A percentile compares a stretch with the other conserved stretches of the same genome.
Conservation (phyloP, 2,797 vertebrate genomes). For the Podarcis siculus region DNA sequence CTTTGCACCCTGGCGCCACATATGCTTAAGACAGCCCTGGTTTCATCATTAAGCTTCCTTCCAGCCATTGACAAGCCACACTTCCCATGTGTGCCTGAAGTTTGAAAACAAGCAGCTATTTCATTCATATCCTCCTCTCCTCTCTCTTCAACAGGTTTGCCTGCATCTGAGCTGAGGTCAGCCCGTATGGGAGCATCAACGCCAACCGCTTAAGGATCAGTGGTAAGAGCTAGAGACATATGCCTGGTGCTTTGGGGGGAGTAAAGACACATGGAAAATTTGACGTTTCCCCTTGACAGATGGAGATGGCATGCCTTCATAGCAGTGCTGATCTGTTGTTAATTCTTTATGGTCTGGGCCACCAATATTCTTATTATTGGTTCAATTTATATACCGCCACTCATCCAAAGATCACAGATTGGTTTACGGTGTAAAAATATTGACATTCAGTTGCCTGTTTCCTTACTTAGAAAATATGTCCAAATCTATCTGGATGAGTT, state of each 20-base stretch:
- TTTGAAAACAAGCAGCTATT: constrained; percentile 72
- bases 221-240: constrained; percentile 75
- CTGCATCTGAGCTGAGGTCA: constrained; percentile 64
- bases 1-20: too few relatives aligned
- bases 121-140: constrained; percentile 73
- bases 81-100: constrained; percentile 52
- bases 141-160: constrained; percentile 78
- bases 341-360: constrained; percentile 8
- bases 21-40: too few relatives aligned
- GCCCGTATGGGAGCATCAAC: constrained; percentile 66
- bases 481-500: neutral
- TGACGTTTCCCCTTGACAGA: constrained; percentile 33
- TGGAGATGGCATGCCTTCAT: neutral
- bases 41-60: constrained; percentile 69
- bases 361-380: too few relatives aligned
- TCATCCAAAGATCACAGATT: too few relatives aligned
- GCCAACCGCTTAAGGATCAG: constrained; percentile 72
- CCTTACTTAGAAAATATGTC: neutral
- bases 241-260: constrained; percentile 1
- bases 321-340: constrained; percentile 31
- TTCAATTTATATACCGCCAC: too few relatives aligned
- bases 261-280: constrained; percentile 37
- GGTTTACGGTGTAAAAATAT: neutral
- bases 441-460: neutral
- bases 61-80: constrained; percentile 56